Base-by-base conservation (phyloP, 2,888 invertebrate species). In the Notodonta dromedarius region DNA sequence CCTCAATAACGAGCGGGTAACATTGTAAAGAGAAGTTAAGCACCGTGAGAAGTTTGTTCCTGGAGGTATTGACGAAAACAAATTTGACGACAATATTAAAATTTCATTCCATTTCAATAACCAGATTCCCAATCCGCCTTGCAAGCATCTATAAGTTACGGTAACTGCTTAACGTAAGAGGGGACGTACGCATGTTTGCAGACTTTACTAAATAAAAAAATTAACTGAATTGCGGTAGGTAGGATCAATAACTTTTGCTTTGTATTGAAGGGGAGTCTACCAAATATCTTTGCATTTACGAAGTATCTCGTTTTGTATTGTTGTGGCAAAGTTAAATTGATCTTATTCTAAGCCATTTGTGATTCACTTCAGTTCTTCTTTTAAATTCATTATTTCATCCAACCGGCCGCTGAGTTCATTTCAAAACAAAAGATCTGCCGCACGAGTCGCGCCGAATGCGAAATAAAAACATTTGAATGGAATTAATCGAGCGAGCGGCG, bases 381-480 rank as follows among this genome's bases (percentile, higher is more conserved):
- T 35, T 35, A 35, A 35, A 24, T 51, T 42, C 42, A 52, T 50
- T n/a, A 52, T 40, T 52, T 58, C 13, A 39, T 57, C 50, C 35
- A 48, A 50, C 35, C 8, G 40, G 16, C 24, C 52, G 13, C 2
- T 40, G 5, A 5, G 32, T 46, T 32, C 44, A 53, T 42, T 51
- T 39, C 13, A 8, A 44, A 53, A 53, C 53, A 24, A 44, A n/a
- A n/a, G 44, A 52, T 32, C 39, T 48, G 12, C 46, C 39, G 42
- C 53, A 53, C 53, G 16, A 53, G 40, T 24, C 24, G 51, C 24
- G 52, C 12, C 32, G 5, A 52, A 52, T 52, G 11, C 39, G 39
- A 54, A 67, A 66, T 64, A 58, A 65, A 68, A 65, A 56, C 65
- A 58, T 63, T 63, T 60, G 56, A 65, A 74, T 63, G 57, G 52